Evolutionary conservation across 2,888 invertebrate species (phyloP).

Genomic region (Drosophila conformis): DNA sequence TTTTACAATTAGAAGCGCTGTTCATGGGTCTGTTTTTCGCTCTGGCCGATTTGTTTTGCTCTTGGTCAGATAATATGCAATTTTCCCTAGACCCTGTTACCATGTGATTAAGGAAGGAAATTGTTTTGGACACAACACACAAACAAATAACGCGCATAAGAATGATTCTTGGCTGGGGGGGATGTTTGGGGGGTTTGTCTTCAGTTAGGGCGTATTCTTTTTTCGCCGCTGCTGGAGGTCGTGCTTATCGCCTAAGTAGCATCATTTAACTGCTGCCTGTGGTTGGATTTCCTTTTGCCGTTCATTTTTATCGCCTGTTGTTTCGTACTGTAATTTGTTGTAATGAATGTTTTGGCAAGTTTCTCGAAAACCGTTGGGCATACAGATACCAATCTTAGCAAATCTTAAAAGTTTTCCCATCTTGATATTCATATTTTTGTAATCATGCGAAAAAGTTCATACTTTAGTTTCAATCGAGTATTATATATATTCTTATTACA

Average conservation of each 20-base stretch:
- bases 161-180: slow-evolving; percentile 19
- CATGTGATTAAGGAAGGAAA: slow-evolving; percentile 84
- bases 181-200: slow-evolving; percentile 15
- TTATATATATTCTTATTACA: background rate
- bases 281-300: slow-evolving; percentile 52
- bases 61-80: slow-evolving; percentile 74
- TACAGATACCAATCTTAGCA: slow-evolving; percentile 28
- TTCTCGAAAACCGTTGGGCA: slow-evolving; percentile 33
- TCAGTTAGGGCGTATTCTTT: slow-evolving; percentile 21
- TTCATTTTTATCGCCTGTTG: slow-evolving; percentile 41
- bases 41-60: slow-evolving; percentile 58
- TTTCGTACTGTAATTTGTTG: slow-evolving; percentile 62
- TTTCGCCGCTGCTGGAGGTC: slow-evolving; percentile 42
- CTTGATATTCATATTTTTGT: slow-evolving; percentile 3
- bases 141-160: slow-evolving; percentile 62
- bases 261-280: slow-evolving; percentile 78
- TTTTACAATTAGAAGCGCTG: slow-evolving; percentile 72
- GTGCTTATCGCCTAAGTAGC: slow-evolving; percentile 74
- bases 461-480: background rate
- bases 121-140: slow-evolving; percentile 81
- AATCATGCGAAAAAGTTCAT: background rate
- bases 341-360: slow-evolving; percentile 56
- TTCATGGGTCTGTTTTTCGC: slow-evolving; percentile 60
- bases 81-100: slow-evolving; percentile 66
- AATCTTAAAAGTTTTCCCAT: slow-evolving; percentile 30